Evolutionary conservation across 2,888 invertebrate species (phyloP).

Genomic region (Bellardia bayeri): DNA sequence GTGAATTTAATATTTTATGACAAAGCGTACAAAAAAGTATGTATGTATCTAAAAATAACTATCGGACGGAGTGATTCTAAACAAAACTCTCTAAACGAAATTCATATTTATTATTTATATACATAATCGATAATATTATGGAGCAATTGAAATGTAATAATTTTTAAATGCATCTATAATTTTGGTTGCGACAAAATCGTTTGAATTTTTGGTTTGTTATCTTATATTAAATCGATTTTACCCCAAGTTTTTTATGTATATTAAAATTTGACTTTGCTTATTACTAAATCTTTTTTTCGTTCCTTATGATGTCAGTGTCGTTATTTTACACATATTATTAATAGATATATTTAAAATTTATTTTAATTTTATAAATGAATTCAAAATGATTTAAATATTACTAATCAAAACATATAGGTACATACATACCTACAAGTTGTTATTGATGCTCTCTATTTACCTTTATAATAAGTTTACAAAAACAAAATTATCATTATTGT

Average conservation of each 20-base stretch:
- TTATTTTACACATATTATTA: conserved; percentile 25
- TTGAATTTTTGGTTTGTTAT: too few relatives aligned
- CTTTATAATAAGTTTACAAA: neutral
- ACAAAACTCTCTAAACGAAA: neutral
- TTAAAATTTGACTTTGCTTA: too few relatives aligned
- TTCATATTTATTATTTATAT: too few relatives aligned
- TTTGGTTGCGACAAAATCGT: too few relatives aligned
- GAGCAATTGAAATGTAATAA: too few relatives aligned
- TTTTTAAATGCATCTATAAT: too few relatives aligned
- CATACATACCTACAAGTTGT: neutral
- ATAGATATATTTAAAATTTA: neutral
- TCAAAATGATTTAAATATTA: neutral
- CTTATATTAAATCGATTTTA: too few relatives aligned
- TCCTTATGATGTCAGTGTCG: conserved; percentile 41
- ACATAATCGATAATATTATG: too few relatives aligned
- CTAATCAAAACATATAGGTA: neutral
- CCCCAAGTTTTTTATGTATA: too few relatives aligned
- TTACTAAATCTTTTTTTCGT: too few relatives aligned
- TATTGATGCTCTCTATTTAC: neutral
- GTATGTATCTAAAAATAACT: neutral
- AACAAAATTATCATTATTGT: neutral
- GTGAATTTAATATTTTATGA: neutral
- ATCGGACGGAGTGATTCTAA: neutral
- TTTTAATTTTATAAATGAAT: too few relatives aligned
- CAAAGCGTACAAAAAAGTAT: neutral